Evolutionary conservation across 2,888 invertebrate genomes (phyloP).

Genomic region (Apamea monoglypha): DNA sequence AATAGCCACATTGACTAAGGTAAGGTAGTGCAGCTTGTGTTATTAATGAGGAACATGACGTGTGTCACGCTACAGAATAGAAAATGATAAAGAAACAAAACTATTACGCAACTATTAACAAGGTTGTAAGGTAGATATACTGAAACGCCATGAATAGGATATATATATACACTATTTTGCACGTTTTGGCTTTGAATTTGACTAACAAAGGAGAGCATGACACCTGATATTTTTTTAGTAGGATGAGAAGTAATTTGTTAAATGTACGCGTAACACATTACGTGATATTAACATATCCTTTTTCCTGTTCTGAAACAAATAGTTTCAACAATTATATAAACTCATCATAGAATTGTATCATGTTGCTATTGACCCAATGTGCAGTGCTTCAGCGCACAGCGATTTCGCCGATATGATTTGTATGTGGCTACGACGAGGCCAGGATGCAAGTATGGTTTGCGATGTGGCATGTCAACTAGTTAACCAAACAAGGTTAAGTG

Average conservation of each 20-base stretch:
- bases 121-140: constrained; percentile 67
- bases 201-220: constrained; percentile 75
- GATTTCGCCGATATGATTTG: constrained; percentile 63
- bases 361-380: constrained; percentile 10
- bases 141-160: constrained; percentile 63
- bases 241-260: constrained; percentile 53
- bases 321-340: constrained; percentile 30
- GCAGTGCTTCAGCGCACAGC: constrained; percentile 24
- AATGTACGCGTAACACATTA: constrained; percentile 39
- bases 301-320: constrained; percentile 57
- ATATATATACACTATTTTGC: constrained; percentile 67
- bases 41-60: constrained; percentile 73
- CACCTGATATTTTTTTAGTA: constrained; percentile 68
- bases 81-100: constrained; percentile 76
- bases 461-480: constrained; percentile 78
- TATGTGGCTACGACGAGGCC: constrained; percentile 71
- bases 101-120: constrained; percentile 75
- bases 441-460: constrained; percentile 79
- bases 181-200: constrained; percentile 69
- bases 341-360: constrained; percentile 28
- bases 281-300: constrained; percentile 52
- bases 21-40: constrained; percentile 58
- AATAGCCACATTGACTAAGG: constrained; percentile 66
- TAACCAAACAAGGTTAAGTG: constrained; percentile 85
- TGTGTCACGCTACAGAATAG: constrained; percentile 78